Evolutionary conservation across 2,113 vertebrate genomes (phyloP).

Genomic region (Chamaea fasciata): DNA sequence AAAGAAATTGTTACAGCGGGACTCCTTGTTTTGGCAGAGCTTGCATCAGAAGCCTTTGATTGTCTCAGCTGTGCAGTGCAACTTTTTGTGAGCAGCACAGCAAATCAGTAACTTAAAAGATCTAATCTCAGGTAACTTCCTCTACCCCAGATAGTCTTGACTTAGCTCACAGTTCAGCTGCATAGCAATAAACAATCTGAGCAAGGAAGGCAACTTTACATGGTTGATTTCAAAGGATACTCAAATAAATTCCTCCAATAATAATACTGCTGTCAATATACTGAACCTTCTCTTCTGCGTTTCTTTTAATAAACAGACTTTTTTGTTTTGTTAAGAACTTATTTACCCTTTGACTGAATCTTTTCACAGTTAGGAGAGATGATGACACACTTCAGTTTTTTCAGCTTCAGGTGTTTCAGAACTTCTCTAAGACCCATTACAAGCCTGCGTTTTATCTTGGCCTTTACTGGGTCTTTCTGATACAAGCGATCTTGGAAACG

Average conservation of each 20-base stretch:
- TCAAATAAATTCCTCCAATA: neutral
- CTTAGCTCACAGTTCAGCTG: neutral
- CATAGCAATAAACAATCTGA: neutral
- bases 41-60: neutral
- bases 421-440: conserved; percentile 97
- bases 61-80: neutral
- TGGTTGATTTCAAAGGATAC: neutral
- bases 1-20: neutral
- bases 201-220: neutral
- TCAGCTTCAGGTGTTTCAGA: conserved; percentile 91
- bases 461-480: conserved; percentile 95
- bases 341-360: conserved; percentile 90
- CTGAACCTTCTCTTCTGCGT: neutral
- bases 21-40: neutral
- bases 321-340: neutral
- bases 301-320: neutral
- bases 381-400: conserved; percentile 90
- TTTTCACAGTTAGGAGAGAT: conserved; percentile 98
- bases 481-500: conserved; percentile 97
- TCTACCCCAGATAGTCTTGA: neutral
- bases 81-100: neutral
- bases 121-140: neutral
- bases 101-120: neutral
- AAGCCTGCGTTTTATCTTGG: conserved; percentile 91
- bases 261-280: neutral